Base-by-base conservation (phyloP, 2,888 invertebrate species). In the Polydrusus pterygomalis region DNA sequence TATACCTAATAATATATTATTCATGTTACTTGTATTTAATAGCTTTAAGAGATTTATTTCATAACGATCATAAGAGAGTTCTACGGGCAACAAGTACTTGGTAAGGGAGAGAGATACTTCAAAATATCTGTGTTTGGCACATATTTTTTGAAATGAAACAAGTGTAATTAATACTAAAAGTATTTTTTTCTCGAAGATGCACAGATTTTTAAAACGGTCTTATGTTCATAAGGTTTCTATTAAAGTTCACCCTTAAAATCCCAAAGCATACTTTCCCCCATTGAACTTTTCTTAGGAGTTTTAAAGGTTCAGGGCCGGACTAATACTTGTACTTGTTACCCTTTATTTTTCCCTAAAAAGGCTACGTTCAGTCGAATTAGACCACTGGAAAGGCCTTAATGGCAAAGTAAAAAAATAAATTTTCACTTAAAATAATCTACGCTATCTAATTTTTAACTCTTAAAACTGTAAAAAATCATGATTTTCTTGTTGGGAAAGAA, bases 281-380 rank as follows among this genome's bases (percentile, higher is more conserved):
- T 5, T 25, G 25, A 25, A 25, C 25, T 25, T 25, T 25, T 25
- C 25, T 34, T 34, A 34, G 34, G 58, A 60, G 58, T 60, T 38
- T 38, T 34, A 25, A 18, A 1, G n/a, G 5, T 38, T 38, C 38
- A 18, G 38, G n/a, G 38, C 40, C 6, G 11, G 10, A 38, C 17
- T 11, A 38, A 15, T 60, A 60, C 38, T 54, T 30, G 47, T 43
- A 69, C 56, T 69, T 58, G 69, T 69, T 69, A 69, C 69, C 69
- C 40, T 40, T n/a, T 40, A 8, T 30, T 47, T 60, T 25, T 58
- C 30, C 47, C 58, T 60, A 45, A 15, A 43, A 58, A 56, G 25
- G 69, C 68, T 68, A 68, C 51, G n/a, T 47, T 70, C 70, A 70
- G 70, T 70, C 70, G 54, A 67, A 67, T 67, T 67, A 67, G 67